Conservation (phyloP, 2,113 vertebrate species). For the Patagioenas fasciata region DNA sequence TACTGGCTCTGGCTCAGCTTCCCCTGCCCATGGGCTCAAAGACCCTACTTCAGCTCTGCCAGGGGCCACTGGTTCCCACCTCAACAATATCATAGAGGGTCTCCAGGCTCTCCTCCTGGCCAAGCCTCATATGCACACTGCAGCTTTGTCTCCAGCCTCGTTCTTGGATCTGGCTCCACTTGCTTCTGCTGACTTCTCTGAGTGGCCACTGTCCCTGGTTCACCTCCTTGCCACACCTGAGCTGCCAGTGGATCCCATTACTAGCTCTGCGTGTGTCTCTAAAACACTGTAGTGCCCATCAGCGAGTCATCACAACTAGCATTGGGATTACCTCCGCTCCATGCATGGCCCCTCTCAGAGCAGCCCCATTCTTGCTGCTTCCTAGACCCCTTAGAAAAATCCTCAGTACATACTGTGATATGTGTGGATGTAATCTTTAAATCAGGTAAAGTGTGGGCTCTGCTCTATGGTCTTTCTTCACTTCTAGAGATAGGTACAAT, state of each 20-base stretch:
- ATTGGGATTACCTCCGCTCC: neutral
- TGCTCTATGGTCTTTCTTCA: neutral
- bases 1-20: neutral
- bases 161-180: neutral
- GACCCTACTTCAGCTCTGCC: neutral
- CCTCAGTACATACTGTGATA: neutral
- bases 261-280: neutral
- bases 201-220: neutral
- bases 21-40: neutral
- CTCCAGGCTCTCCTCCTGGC: neutral
- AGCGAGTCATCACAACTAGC: neutral
- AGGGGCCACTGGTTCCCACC: neutral
- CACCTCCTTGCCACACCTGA: neutral
- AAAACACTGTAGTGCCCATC: neutral
- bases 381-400: neutral
- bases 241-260: neutral
- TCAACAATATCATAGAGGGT: fast-evolving
- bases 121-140: neutral
- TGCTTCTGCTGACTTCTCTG: neutral
- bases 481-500: neutral
- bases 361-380: neutral
- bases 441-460: neutral
- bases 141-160: neutral
- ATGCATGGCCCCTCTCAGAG: neutral
- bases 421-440: neutral